Evolutionary conservation across 2,888 invertebrate species (phyloP).

Genomic region (Julus scandinavius): DNA sequence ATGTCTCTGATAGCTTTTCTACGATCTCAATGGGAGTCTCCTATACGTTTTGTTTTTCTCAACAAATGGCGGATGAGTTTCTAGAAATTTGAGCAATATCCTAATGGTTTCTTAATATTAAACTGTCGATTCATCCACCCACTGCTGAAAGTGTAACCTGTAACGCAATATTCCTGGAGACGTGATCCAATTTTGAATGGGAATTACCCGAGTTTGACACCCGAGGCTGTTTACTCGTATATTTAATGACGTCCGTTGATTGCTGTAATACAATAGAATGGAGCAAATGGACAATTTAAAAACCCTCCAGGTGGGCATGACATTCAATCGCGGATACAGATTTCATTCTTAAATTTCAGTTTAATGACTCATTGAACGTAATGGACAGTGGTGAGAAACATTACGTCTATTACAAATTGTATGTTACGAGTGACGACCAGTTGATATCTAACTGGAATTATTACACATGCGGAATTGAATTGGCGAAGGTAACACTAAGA

Average conservation of each 20-base stretch:
- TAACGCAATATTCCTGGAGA: conserved; percentile 5
- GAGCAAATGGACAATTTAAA: neutral
- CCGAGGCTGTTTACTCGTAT: neutral
- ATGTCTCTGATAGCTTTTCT: neutral
- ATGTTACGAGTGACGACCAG: neutral
- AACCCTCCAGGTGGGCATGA: neutral
- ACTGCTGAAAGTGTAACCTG: neutral
- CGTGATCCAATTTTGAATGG: conserved; percentile 27
- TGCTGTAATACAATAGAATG: neutral
- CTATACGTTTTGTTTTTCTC: neutral
- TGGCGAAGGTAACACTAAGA: neutral
- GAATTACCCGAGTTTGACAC: neutral
- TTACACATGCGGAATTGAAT: neutral
- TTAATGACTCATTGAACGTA: neutral
- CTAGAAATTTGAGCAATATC: neutral
- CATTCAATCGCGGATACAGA: conserved; percentile 5
- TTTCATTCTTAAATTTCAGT: neutral
- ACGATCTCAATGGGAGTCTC: neutral
- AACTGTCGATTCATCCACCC: neutral
- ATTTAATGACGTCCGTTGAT: neutral
- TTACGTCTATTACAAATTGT: neutral
- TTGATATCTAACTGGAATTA: neutral
- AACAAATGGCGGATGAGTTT: neutral
- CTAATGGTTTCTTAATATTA: neutral
- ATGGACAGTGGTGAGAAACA: neutral